phyloP scores from a whole-genome alignment of 2,113 vertebrate genomes.

The Psilopsiagon aurifrons region DNA sequence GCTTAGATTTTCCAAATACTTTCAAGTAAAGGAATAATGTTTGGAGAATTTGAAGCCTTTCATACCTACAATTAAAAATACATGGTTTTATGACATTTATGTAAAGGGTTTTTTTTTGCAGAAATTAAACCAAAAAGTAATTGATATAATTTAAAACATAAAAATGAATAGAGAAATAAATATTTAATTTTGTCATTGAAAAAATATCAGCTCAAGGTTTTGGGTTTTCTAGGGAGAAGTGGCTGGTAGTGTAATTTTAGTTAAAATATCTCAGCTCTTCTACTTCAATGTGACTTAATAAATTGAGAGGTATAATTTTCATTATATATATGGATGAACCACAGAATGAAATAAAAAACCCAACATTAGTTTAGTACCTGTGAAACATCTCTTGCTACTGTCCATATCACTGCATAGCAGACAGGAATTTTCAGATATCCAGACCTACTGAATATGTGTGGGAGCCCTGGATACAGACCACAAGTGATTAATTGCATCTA shows the following conservation, averaged over 20 bases:
- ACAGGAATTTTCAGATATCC: neutral
- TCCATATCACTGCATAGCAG: neutral
- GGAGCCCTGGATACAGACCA: neutral
- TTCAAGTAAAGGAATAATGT: neutral
- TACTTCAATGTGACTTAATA: neutral
- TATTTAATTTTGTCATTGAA: neutral
- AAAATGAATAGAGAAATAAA: neutral
- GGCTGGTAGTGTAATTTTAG: neutral
- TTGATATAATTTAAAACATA: neutral
- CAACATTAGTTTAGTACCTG: neutral
- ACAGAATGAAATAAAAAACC: neutral
- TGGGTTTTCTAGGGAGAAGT: neutral
- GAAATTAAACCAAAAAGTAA: neutral
- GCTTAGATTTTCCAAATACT: neutral
- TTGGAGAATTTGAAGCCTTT: neutral
- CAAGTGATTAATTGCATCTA: neutral
- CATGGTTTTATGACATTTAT: neutral
- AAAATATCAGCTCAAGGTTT: neutral
- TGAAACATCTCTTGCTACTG: neutral
- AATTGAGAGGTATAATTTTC: neutral
- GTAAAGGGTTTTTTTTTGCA: neutral
- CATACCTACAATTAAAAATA: neutral
- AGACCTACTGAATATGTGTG: neutral
- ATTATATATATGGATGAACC: accelerated
- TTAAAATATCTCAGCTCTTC: neutral